Conservation (phyloP, 2,113 vertebrate genomes). For the Pituophis catenifer region DNA sequence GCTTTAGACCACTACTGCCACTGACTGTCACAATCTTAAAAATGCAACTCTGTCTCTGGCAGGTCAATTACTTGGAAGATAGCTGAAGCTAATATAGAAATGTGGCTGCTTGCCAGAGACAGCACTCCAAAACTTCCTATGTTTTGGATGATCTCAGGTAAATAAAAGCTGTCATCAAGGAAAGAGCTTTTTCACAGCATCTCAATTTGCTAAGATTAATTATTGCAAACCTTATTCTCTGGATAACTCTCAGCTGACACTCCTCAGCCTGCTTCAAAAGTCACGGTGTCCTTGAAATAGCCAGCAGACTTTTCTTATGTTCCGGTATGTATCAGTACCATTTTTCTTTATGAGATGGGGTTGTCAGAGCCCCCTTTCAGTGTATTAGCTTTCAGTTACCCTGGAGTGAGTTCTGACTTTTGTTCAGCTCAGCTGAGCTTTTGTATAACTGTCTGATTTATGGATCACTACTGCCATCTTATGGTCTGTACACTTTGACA, state of each 20-base stretch:
- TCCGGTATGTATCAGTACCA: slow-evolving; percentile 21
- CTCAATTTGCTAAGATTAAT: not conserved
- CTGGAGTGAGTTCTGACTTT: slow-evolving; percentile 22
- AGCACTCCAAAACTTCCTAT: not conserved
- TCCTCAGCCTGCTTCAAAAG: slow-evolving; percentile 10
- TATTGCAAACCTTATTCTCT: slow-evolving; percentile 35
- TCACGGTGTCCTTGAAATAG: slow-evolving; percentile 47
- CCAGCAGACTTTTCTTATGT: slow-evolving; percentile 31
- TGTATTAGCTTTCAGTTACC: slow-evolving; percentile 45
- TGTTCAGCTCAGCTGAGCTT: slow-evolving; percentile 1
- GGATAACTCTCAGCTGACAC: not conserved
- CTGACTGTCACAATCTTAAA: not conserved
- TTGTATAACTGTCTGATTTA: not conserved
- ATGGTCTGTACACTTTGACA: slow-evolving; percentile 21
- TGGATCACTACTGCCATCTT: slow-evolving; percentile 68
- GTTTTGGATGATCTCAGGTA: not conserved
- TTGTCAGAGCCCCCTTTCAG: slow-evolving; percentile 50
- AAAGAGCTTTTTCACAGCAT: not conserved
- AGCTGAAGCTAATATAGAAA: not conserved
- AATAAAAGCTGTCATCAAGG: not conserved
- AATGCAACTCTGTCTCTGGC: not conserved
- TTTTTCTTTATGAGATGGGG: slow-evolving; percentile 36
- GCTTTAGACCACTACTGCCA: not conserved
- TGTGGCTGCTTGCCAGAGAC: not conserved
- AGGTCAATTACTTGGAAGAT: not conserved